These are phyloP conservation scores for Ochlodes sylvanus DNA, from an alignment of 2,888 invertebrate genomes.

Conservation along the genomic window DNA sequence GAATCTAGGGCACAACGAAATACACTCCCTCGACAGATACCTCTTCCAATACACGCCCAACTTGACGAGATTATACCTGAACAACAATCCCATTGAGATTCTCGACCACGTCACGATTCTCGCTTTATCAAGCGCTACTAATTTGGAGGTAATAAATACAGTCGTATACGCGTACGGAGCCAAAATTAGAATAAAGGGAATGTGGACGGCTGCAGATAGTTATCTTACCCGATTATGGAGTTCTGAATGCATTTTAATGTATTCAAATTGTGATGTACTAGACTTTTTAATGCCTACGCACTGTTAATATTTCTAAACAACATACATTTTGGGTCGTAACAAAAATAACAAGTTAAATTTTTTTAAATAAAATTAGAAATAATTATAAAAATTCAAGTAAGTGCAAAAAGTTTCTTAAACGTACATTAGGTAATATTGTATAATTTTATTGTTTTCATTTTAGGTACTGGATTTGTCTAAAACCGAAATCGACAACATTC, in stretches of 20 bases:
- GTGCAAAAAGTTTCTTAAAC: not conserved
- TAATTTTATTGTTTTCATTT: constrained; percentile 42
- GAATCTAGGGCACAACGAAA: constrained; percentile 87
- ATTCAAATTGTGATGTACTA: not conserved
- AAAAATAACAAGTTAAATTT: no score
- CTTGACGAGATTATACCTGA: constrained; percentile 84
- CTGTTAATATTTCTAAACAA: not conserved
- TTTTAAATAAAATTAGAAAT: not conserved
- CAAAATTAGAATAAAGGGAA: constrained; percentile 36
- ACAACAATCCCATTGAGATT: constrained; percentile 86
- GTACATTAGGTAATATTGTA: no score
- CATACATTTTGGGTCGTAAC: not conserved
- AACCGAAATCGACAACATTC: constrained; percentile 85
- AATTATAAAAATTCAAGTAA: not conserved
- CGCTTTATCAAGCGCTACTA: constrained; percentile 82
- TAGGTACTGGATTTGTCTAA: constrained; percentile 84
- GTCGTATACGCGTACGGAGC: constrained; percentile 31
- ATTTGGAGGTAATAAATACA: constrained; percentile 79
- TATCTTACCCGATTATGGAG: constrained; percentile 33
- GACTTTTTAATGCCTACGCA: not conserved
- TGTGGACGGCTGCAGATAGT: constrained; percentile 34
- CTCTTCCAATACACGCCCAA: constrained; percentile 88
- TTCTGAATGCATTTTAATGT: constrained; percentile 25
- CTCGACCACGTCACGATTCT: constrained; percentile 85
- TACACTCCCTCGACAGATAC: constrained; percentile 85